Percentiles rank a stretch among this genome's conserved stretches.
Evolutionary conservation across 2,888 invertebrate genomes (phyloP).

Genomic region (Drosophila mimetica): DNA sequence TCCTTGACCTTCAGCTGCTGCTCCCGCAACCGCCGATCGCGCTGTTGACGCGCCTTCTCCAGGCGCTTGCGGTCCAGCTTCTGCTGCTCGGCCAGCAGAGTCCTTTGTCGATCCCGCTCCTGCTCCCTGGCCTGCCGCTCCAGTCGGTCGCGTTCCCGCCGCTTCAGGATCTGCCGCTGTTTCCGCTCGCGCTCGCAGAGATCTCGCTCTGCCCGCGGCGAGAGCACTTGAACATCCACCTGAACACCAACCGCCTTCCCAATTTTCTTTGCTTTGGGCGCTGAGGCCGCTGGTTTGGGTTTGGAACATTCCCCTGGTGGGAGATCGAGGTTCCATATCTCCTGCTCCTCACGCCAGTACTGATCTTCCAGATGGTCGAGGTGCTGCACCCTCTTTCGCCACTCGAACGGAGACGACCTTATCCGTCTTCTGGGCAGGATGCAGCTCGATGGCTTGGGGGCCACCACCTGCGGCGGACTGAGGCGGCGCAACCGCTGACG

Average conservation of each 20-base stretch:
- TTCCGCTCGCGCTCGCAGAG: neutral
- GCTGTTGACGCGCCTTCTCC: neutral
- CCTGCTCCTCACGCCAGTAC: conserved; percentile 17
- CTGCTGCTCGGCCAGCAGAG: conserved; percentile 1
- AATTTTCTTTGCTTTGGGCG: neutral
- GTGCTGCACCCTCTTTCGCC: conserved; percentile 7
- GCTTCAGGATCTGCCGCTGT: neutral
- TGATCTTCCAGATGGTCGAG: conserved; percentile 7
- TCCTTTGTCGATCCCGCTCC: neutral
- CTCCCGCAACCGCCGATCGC: neutral
- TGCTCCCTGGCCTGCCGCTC: neutral
- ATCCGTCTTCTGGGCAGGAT: no score
- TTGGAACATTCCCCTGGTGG: neutral
- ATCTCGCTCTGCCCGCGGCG: neutral
- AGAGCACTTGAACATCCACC: neutral
- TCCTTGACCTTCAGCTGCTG: conserved; percentile 15
- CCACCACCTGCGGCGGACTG: neutral
- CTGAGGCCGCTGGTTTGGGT: neutral
- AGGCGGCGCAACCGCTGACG: neutral
- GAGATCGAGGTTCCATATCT: neutral
- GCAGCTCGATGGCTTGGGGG: neutral
- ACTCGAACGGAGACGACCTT: conserved; percentile 1
- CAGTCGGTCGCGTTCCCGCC: neutral
- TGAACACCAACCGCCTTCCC: conserved; percentile 2
- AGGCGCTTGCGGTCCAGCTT: conserved; percentile 2